Base-by-base conservation (phyloP, 2,888 invertebrate genomes). In the Phorcus lineatus region DNA sequence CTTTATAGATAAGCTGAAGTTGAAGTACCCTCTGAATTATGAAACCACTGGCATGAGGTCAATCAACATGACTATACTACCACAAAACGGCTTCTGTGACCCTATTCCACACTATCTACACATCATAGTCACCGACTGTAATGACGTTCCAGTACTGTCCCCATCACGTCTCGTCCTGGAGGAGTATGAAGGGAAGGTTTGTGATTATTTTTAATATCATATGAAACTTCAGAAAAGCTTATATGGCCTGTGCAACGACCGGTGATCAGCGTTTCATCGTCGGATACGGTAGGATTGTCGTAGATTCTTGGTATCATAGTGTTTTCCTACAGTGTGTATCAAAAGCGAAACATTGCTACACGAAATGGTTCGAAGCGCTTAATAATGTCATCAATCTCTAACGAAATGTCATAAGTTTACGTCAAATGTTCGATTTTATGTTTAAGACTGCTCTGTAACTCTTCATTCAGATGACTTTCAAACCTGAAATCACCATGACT, bases 101-200 rank as follows among this genome's bases (percentile, higher is more conserved):
- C 76, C 76, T 7, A 28, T 55, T 0, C 28, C 16, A 16, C 76
- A 76, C 19, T 76, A 31, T 31, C 54, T 76, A 22, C 31, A 28
- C 55, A 55, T 76, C 24, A n/a, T 22, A 17, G 76, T 76, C n/a
- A 54, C 76, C 16, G 76, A 76, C 55, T 19, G n/a, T 16, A 76
- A 76, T 22, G 76, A 76, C 55, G 19, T 17, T 2, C 76, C 76
- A 16, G n/a, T 24, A 2, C 31, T 76, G 11, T 17, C 55, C 55
- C 76, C 76, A 16, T n/a, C 54, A n/a, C 24, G 24, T 6, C 17
- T 19, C 9, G 7, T 7, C 6, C n/a, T 24, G 13, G 31, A 24
- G 9, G 31, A 52, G 19, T 54, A 54, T 19, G 76, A 76, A 28
- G 36, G 76, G 4, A 54, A 28, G 24, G 76, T 76, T 4, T 9